phyloP scores from a whole-genome alignment of 2,888 invertebrate species.

The Hermodice carunculata region DNA sequence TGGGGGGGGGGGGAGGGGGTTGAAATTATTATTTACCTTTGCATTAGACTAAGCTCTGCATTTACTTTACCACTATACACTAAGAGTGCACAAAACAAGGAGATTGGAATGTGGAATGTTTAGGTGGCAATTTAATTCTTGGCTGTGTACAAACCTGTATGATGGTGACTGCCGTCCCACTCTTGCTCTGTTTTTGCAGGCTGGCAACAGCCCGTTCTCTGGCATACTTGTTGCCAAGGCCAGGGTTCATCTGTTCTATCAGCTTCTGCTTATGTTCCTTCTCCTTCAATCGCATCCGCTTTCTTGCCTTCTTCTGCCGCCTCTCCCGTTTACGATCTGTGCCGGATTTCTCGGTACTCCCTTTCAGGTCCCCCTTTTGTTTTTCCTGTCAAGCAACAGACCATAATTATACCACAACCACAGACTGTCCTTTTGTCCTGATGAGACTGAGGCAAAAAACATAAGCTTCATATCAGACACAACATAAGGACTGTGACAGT shows the following conservation, averaged over 20 bases:
- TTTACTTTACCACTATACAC: too few relatives aligned
- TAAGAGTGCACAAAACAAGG: too few relatives aligned
- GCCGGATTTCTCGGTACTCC: slow-evolving; percentile 83
- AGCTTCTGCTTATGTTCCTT: slow-evolving; percentile 83
- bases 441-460: too few relatives aligned
- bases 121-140: too few relatives aligned
- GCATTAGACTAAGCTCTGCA: too few relatives aligned
- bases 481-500: too few relatives aligned
- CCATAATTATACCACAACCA: too few relatives aligned
- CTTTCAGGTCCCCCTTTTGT: slow-evolving; percentile 73
- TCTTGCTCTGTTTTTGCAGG: slow-evolving; percentile 75
- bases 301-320: slow-evolving; percentile 71
- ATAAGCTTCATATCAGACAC: too few relatives aligned
- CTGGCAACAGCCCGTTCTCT: slow-evolving; percentile 76
- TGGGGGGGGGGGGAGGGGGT: too few relatives aligned
- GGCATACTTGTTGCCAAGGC: slow-evolving; percentile 73
- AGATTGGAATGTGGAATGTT: too few relatives aligned
- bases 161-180: slow-evolving; percentile 63
- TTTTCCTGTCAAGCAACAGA: slow-evolving; percentile 65
- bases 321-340: slow-evolving; percentile 92
- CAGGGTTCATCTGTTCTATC: slow-evolving; percentile 68
- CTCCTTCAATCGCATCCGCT: slow-evolving; percentile 74
- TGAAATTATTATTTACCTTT: too few relatives aligned
- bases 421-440: too few relatives aligned
- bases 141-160: slow-evolving; percentile 74